A percentile compares a stretch with the other conserved stretches of the same genome.
Conservation (phyloP, 2,113 vertebrate genomes). For the Cacatua alba region DNA sequence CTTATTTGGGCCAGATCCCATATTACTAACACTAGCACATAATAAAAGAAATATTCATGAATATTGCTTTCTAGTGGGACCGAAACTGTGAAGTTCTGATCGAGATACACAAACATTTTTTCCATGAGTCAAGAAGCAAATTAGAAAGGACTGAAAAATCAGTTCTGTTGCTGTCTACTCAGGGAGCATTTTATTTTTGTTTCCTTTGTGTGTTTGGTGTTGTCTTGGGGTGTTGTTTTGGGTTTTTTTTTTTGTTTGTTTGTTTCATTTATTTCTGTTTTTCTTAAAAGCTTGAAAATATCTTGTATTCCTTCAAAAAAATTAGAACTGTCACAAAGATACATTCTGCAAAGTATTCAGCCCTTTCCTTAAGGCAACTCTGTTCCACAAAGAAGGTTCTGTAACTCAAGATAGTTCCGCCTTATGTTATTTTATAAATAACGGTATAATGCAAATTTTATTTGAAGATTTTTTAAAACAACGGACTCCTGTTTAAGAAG, state of each 20-base stretch:
- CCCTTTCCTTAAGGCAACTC: background rate
- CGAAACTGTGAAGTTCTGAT: background rate
- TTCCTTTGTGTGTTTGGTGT: background rate
- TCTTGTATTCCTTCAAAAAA: background rate
- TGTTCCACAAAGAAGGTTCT: background rate
- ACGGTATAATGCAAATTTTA: background rate
- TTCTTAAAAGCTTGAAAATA: background rate
- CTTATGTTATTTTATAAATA: background rate
- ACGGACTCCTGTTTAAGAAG: background rate
- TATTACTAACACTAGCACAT: constrained; percentile 1
- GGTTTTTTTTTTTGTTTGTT: no score
- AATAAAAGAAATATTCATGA: constrained; percentile 52
- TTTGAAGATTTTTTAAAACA: background rate
- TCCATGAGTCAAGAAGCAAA: background rate
- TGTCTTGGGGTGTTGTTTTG: background rate
- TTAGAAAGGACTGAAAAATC: background rate
- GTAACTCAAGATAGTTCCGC: background rate
- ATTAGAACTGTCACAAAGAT: background rate
- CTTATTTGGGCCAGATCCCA: background rate
- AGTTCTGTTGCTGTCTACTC: background rate
- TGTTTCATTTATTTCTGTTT: background rate
- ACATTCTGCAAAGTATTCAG: background rate
- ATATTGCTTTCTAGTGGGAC: constrained; percentile 4
- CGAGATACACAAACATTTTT: background rate
- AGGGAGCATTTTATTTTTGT: background rate